These are phyloP conservation scores for Sebastes diploproa DNA, from an alignment of 2,797 vertebrate genomes.

Conservation along the genomic window DNA sequence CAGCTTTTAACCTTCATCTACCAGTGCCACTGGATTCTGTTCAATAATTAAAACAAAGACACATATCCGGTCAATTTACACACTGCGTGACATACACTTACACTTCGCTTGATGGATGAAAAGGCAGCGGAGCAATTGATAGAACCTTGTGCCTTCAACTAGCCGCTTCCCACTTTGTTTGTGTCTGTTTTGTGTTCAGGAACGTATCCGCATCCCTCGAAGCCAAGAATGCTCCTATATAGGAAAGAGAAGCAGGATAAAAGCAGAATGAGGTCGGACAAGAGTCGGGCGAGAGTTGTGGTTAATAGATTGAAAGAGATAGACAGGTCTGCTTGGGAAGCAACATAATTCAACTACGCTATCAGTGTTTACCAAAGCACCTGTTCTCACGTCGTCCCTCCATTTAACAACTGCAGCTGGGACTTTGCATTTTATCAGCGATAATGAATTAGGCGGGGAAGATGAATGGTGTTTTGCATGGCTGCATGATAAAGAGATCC, in stretches of 20 bases:
- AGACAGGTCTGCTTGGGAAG: constrained; percentile 66
- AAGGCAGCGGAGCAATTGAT: constrained; percentile 31
- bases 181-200: constrained; percentile 66
- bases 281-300: constrained; percentile 41
- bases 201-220: constrained; percentile 27
- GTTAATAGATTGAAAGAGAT: constrained; percentile 77
- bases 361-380: constrained; percentile 82
- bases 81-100: constrained; percentile 55
- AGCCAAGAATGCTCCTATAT: constrained; percentile 30
- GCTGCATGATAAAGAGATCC: constrained; percentile 85
- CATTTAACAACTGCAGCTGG: constrained; percentile 66
- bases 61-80: constrained; percentile 48
- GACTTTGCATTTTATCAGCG: constrained; percentile 81
- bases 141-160: constrained; percentile 46
- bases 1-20: constrained; percentile 31
- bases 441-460: constrained; percentile 78
- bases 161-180: constrained; percentile 52
- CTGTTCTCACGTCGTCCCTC: constrained; percentile 68
- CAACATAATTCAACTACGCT: constrained; percentile 79
- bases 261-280: constrained; percentile 60
- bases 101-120: constrained; percentile 62
- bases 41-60: constrained; percentile 20
- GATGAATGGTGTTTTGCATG: constrained; percentile 86
- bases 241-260: constrained; percentile 41
- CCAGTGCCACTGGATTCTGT: constrained; percentile 6